Percentiles rank a stretch among this genome's conserved stretches.
Evolutionary conservation across 2,113 vertebrate genomes (phyloP).

Genomic region (Tretioscincus oriximinensis): DNA sequence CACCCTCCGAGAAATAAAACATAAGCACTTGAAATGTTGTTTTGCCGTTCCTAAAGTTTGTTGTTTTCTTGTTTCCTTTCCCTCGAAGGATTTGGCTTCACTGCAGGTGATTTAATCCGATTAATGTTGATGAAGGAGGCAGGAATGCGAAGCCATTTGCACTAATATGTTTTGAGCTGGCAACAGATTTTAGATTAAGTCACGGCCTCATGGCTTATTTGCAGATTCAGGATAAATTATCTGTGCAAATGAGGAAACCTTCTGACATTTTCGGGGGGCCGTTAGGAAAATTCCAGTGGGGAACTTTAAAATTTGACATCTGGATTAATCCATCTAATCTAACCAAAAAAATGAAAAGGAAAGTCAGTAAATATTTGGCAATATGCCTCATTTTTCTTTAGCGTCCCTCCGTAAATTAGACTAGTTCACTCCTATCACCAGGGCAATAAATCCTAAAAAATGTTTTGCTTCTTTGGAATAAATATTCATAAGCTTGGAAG

Average conservation of each 20-base stretch:
- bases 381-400: background rate
- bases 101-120: slow-evolving; percentile 54
- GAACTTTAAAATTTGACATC: slow-evolving; percentile 46
- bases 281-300: slow-evolving; percentile 37
- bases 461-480: background rate
- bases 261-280: slow-evolving; percentile 37
- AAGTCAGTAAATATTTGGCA: slow-evolving; percentile 28
- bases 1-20: background rate
- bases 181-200: slow-evolving; percentile 51
- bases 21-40: background rate
- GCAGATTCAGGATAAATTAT: slow-evolving; percentile 49
- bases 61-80: background rate
- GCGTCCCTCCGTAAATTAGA: slow-evolving; percentile 10
- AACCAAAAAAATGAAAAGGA: slow-evolving; percentile 24
- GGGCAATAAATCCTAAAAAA: background rate
- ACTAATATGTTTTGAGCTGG: slow-evolving; percentile 41
- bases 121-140: slow-evolving; percentile 47
- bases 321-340: slow-evolving; percentile 37
- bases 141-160: slow-evolving; percentile 31
- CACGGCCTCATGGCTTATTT: slow-evolving; percentile 47
- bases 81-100: slow-evolving; percentile 34
- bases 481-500: background rate
- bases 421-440: background rate
- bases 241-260: slow-evolving; percentile 41
- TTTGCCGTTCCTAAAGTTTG: background rate